These are phyloP conservation scores for Chrysolina americana DNA, from an alignment of 2,888 invertebrate genomes.

Conservation along the genomic window DNA sequence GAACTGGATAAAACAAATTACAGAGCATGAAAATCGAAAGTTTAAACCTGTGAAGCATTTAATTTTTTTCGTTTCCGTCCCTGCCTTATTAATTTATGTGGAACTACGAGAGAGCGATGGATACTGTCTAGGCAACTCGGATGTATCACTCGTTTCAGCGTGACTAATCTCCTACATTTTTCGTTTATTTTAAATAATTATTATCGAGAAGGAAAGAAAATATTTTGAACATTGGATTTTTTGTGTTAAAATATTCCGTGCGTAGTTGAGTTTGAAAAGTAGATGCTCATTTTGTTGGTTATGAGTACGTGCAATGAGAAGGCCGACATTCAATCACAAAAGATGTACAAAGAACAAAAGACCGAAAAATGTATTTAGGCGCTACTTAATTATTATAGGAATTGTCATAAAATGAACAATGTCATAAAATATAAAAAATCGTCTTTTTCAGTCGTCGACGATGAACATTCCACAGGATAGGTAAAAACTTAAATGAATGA, in stretches of 20 bases:
- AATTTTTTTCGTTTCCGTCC: slow-evolving; percentile 54
- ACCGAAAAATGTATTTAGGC: no score
- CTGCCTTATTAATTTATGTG: slow-evolving; percentile 44
- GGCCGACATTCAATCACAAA: no score
- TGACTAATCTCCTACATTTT: slow-evolving; percentile 38
- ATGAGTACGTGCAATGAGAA: neutral
- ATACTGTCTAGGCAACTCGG: slow-evolving; percentile 34
- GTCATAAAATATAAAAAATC: no score
- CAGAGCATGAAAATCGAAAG: slow-evolving; percentile 61
- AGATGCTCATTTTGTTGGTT: neutral
- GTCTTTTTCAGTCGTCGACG: no score
- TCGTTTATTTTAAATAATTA: slow-evolving; percentile 16
- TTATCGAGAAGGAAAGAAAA: neutral
- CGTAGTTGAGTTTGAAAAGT: neutral
- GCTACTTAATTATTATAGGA: no score
- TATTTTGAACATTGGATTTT: slow-evolving; percentile 9
- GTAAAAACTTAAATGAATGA: no score
- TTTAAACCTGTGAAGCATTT: slow-evolving; percentile 58
- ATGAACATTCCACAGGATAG: no score
- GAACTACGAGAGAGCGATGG: slow-evolving; percentile 40
- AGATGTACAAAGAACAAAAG: no score
- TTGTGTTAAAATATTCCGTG: neutral
- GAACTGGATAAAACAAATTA: slow-evolving; percentile 56
- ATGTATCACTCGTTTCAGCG: slow-evolving; percentile 41
- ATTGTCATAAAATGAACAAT: no score